Evolutionary conservation across 1,140 invertebrate genomes (phyloP).

Genomic region (Drosophila tsacasi): DNA sequence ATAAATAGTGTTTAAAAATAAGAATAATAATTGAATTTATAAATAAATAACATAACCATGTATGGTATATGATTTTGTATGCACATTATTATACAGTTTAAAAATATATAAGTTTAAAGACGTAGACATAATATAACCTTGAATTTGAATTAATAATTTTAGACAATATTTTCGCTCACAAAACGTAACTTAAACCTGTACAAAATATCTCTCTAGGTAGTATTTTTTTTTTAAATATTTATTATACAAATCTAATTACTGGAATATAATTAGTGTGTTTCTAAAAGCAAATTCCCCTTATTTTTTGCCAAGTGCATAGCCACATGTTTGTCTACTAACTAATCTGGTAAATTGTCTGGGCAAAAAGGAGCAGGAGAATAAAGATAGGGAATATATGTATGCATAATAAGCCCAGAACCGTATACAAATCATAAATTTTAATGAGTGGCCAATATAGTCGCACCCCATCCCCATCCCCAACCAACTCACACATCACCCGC

Average conservation of each 20-base stretch:
- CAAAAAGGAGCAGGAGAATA: slow-evolving; percentile 41
- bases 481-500: slow-evolving; percentile 2
- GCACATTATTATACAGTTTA: rapidly evolving
- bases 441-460: slow-evolving; percentile 61
- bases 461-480: neutral
- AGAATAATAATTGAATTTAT: neutral
- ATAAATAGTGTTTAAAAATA: neutral
- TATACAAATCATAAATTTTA: slow-evolving; percentile 84
- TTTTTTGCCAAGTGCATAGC: slow-evolving; percentile 3
- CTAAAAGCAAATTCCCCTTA: neutral
- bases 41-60: too few relatives aligned
- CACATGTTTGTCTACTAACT: slow-evolving; percentile 65
- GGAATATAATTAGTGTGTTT: too few relatives aligned
- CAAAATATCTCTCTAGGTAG: neutral
- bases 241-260: neutral
- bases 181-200: neutral
- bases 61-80: too few relatives aligned
- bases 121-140: neutral
- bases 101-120: neutral
- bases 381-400: slow-evolving; percentile 43
- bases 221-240: neutral
- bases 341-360: slow-evolving; percentile 79
- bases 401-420: slow-evolving; percentile 71
- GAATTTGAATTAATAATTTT: neutral
- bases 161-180: rapidly evolving